Evolutionary conservation across 2,113 vertebrate genomes (phyloP).

Genomic region (Burhinus oedicnemus): DNA sequence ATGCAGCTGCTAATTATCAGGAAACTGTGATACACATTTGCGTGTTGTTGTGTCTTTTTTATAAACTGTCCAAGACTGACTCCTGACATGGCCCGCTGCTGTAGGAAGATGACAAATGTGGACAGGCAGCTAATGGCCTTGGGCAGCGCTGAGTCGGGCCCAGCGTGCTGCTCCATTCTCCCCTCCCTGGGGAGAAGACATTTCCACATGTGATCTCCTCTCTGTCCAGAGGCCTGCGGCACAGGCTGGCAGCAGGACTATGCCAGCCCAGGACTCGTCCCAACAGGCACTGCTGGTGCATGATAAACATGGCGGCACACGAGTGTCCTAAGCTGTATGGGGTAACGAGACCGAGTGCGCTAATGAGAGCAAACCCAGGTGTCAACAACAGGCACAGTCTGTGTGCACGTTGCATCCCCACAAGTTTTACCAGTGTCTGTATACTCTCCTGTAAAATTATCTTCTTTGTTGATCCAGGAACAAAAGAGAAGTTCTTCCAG

Average conservation of each 20-base stretch:
- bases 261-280: accelerated
- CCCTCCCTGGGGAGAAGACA: neutral
- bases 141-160: neutral
- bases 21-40: neutral
- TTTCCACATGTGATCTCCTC: neutral
- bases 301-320: neutral
- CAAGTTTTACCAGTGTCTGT: neutral
- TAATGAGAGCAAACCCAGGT: neutral
- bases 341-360: accelerated
- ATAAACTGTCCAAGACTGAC: neutral
- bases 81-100: neutral
- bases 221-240: neutral
- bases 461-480: neutral
- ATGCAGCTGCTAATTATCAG: neutral
- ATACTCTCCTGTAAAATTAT: neutral
- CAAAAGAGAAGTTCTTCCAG: neutral
- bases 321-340: neutral
- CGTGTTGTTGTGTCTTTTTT: neutral
- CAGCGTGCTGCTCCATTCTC: accelerated
- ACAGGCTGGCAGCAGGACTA: neutral
- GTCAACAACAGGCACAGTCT: neutral
- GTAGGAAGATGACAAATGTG: neutral
- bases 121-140: neutral
- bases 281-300: accelerated
- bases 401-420: accelerated